A percentile compares a stretch with the other conserved stretches of the same genome.
Conservation (phyloP, 2,888 invertebrate genomes). For the Ctena decussata region DNA sequence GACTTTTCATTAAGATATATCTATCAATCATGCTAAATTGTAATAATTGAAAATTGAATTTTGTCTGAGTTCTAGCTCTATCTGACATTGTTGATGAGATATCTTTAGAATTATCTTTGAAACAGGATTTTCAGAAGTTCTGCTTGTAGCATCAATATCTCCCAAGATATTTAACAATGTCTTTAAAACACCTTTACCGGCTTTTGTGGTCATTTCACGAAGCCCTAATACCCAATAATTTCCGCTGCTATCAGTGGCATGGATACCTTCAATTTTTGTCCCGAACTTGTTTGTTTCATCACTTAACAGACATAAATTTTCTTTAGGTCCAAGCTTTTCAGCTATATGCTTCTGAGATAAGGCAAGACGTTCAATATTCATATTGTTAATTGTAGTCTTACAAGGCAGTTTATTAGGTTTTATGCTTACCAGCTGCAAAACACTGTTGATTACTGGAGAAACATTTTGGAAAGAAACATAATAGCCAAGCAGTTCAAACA, state of each 20-base stretch:
- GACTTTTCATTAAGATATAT: no score
- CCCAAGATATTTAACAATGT: no score
- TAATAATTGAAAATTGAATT: no score
- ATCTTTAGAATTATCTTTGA: no score
- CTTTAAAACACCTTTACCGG: no score
- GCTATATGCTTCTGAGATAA: slow-evolving; percentile 24
- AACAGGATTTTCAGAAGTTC: no score
- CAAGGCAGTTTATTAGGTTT: slow-evolving; percentile 29
- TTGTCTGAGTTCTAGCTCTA: no score
- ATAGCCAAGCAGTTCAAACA: slow-evolving; percentile 22
- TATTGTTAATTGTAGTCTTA: slow-evolving; percentile 39
- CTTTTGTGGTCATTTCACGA: slow-evolving; percentile 21
- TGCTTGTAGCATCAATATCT: no score
- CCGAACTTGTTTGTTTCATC: slow-evolving; percentile 48
- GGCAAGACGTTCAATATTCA: slow-evolving; percentile 36
- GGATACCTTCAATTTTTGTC: slow-evolving; percentile 34
- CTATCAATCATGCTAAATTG: no score
- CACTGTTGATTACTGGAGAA: slow-evolving; percentile 35
- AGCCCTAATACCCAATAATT: slow-evolving; percentile 25
- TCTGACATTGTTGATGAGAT: no score
- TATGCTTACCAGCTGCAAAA: slow-evolving; percentile 3
- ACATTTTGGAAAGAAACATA: slow-evolving; percentile 35
- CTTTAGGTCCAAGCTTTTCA: slow-evolving; percentile 12
- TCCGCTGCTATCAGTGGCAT: slow-evolving; percentile 33
- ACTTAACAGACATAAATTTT: slow-evolving; percentile 39